Conservation (phyloP, 1,140 invertebrate genomes). For the Amyelois transitella region DNA sequence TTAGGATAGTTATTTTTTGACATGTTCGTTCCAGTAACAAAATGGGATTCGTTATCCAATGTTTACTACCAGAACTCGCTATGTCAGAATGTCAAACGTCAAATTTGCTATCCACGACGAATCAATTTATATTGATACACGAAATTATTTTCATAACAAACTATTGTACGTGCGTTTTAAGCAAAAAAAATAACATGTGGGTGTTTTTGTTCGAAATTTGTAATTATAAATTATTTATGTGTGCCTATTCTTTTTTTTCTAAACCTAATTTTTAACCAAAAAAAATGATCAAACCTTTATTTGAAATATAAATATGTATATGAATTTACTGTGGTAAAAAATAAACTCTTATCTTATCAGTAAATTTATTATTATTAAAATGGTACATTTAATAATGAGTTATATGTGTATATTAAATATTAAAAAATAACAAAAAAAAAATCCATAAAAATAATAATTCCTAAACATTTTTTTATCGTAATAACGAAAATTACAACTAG, state of each 20-base stretch:
- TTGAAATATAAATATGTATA: too few relatives aligned
- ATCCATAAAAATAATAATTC: too few relatives aligned
- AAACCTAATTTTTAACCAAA: too few relatives aligned
- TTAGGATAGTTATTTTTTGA: too few relatives aligned
- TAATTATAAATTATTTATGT: too few relatives aligned
- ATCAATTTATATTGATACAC: not conserved
- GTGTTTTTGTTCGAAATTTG: too few relatives aligned
- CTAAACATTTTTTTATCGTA: not conserved
- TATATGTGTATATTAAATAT: not conserved
- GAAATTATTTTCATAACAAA: not conserved
- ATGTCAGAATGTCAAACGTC: not conserved
- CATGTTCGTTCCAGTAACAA: too few relatives aligned
- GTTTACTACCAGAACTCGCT: not conserved
- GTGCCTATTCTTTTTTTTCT: too few relatives aligned
- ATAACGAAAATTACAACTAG: not conserved
- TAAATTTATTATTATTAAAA: not conserved
- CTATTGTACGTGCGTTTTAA: not conserved
- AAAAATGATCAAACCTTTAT: too few relatives aligned
- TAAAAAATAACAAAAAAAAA: too few relatives aligned
- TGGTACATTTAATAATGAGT: not conserved
- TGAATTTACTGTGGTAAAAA: too few relatives aligned
- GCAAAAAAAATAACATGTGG: too few relatives aligned
- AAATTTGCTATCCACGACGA: not conserved
- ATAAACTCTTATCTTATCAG: not conserved
- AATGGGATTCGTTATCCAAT: not conserved